These are phyloP conservation scores for Gadopsis bispinosus DNA, from an alignment of 2,797 vertebrate genomes.

Conservation along the genomic window DNA sequence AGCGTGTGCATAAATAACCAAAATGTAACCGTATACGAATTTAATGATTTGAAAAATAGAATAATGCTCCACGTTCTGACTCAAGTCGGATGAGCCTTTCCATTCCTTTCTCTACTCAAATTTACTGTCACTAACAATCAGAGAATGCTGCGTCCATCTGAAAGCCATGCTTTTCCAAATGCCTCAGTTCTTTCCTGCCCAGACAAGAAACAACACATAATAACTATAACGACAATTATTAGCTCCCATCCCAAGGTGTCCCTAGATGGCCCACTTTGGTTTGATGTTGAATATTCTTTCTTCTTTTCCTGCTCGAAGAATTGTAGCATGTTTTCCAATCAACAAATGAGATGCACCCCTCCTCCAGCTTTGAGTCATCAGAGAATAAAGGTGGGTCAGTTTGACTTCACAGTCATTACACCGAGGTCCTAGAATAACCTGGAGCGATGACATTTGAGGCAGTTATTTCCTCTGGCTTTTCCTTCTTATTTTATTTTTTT, in stretches of 20 bases:
- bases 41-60: not conserved
- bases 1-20: not conserved
- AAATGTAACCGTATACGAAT: not conserved
- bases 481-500: not conserved
- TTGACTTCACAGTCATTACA: conserved; percentile 40
- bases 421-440: conserved; percentile 29
- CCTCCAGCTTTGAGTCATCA: conserved; percentile 25
- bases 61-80: not conserved
- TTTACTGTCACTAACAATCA: conserved; percentile 8
- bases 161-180: conserved; percentile 14
- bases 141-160: not conserved
- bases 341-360: conserved; percentile 49
- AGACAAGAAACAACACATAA: conserved; percentile 23
- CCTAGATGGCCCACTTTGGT: conserved; percentile 34
- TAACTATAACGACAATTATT: not conserved
- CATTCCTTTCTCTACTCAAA: not conserved
- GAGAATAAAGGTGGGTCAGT: conserved; percentile 34
- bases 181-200: not conserved
- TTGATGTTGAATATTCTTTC: conserved; percentile 28
- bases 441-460: conserved; percentile 7
- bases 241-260: conserved; percentile 24
- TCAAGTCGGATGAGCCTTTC: conserved; percentile 1
- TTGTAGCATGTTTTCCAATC: conserved; percentile 48
- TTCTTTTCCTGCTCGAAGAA: conserved; percentile 20
- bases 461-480: conserved; percentile 5